A percentile compares a stretch with the other conserved stretches of the same genome.
Evolutionary conservation across 2,888 invertebrate genomes (phyloP).

Genomic region (Lycocerus yunnanus): DNA sequence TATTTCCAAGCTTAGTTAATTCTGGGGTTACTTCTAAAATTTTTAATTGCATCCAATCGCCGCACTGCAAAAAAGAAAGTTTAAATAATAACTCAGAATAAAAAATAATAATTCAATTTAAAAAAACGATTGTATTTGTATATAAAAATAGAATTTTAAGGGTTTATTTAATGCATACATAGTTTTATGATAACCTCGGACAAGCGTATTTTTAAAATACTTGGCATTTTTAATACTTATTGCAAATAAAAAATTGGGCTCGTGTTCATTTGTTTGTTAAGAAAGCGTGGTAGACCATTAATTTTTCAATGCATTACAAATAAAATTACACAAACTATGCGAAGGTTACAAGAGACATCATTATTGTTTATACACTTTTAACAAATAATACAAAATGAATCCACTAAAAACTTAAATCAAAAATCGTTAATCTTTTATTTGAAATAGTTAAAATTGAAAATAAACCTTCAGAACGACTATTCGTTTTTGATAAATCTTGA

Average conservation of each 20-base stretch:
- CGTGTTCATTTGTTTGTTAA: background rate
- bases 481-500: too few species aligned
- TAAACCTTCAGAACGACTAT: too few species aligned
- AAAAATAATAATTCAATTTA: background rate
- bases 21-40: conserved; percentile 85
- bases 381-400: background rate
- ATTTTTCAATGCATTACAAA: background rate
- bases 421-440: too few species aligned
- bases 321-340: background rate
- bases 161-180: background rate
- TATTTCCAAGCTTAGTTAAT: conserved; percentile 78
- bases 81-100: background rate
- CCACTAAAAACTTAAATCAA: too few species aligned
- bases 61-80: conserved; percentile 66
- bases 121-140: too few species aligned
- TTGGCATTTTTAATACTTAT: background rate
- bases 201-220: background rate
- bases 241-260: background rate
- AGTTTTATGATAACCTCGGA: background rate
- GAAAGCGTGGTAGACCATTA: background rate
- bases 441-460: too few species aligned
- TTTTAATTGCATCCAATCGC: conserved; percentile 81
- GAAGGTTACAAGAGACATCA: background rate
- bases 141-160: background rate
- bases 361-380: background rate